These are phyloP conservation scores for Cyanoliseus patagonus DNA, from an alignment of 2,113 vertebrate species.

Conservation along the genomic window DNA sequence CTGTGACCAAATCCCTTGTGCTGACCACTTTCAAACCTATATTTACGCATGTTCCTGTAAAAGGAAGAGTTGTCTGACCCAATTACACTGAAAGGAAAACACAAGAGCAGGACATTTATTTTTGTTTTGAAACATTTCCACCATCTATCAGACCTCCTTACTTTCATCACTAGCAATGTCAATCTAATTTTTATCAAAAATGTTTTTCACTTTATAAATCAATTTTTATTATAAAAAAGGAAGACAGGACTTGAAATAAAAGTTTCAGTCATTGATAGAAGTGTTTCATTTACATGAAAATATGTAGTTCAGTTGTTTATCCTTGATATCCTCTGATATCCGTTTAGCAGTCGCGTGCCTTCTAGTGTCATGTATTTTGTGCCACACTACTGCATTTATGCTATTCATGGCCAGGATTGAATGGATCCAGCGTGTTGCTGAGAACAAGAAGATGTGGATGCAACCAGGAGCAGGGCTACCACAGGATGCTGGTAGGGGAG, in stretches of 20 bases:
- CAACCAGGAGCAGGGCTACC: not conserved
- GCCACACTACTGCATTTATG: not conserved
- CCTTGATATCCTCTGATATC: not conserved
- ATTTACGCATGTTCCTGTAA: conserved; percentile 46
- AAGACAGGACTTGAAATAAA: not conserved
- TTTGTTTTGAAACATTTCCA: not conserved
- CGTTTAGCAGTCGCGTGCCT: not conserved
- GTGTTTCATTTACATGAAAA: not conserved
- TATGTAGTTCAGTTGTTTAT: not conserved
- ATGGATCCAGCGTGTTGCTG: not conserved
- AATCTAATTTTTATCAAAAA: not conserved
- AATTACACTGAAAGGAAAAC: not conserved
- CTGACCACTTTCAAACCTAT: conserved; percentile 18
- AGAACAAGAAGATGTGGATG: not conserved
- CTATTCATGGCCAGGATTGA: not conserved
- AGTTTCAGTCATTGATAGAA: not conserved
- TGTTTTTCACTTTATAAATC: not conserved
- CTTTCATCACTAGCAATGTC: not conserved
- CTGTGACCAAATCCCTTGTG: not conserved
- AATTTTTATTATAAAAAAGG: not conserved
- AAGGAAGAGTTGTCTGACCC: not conserved
- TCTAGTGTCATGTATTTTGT: not conserved
- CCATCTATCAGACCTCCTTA: not conserved
- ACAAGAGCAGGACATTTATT: not conserved
- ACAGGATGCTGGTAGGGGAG: not conserved